Base-by-base conservation (phyloP, 2,888 invertebrate species). In the Melipona beecheii region DNA sequence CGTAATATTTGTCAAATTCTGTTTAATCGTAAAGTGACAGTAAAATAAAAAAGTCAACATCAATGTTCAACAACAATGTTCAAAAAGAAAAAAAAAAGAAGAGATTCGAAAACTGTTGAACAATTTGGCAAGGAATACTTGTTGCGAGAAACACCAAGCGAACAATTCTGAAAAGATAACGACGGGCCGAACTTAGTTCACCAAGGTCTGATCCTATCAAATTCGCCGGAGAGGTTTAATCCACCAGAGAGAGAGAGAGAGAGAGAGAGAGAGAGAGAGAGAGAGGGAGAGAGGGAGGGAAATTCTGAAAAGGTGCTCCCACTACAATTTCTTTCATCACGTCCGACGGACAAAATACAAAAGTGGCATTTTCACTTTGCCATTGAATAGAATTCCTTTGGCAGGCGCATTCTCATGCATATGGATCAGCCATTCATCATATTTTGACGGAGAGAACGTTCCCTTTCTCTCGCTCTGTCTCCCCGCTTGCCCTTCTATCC, bases 381-480 rank as follows among this genome's bases (percentile, higher is more conserved):
- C 81, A 66, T 50, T 70, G 80, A 77, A 80, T 77, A 69, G 79
- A 76, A 56, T 52, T 80, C 54, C 71, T 68, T 68, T 74, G 64
- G 83, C 60, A 68, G 60, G 72, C 49, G 78, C 72, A 66, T 76
- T 68, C 75, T 84, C 85, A 82, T 88, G 85, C 85, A 88, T 87
- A 88, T 88, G 88, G 75, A 88, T 81, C 70, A 71, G 79, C 77
- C 84, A 83, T 87, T 81, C 84, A 78, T 88, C 84, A 88, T 81
- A 85, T 78, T 86, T 78, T 82, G 87, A 84, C 87, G 64, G 71
- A 60, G 80, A 4, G 31, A 68, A 71, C 58, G 19, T 54, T 54
- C 65, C 52, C 31, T 24, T 56, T 64, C 31, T 64, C 56, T 56
- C 17, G 43, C 62, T 36, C 64, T 36, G 17, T 15, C 50, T 73